phyloP scores from a whole-genome alignment of 2,888 invertebrate genomes.

The Physocephala rufipes region DNA sequence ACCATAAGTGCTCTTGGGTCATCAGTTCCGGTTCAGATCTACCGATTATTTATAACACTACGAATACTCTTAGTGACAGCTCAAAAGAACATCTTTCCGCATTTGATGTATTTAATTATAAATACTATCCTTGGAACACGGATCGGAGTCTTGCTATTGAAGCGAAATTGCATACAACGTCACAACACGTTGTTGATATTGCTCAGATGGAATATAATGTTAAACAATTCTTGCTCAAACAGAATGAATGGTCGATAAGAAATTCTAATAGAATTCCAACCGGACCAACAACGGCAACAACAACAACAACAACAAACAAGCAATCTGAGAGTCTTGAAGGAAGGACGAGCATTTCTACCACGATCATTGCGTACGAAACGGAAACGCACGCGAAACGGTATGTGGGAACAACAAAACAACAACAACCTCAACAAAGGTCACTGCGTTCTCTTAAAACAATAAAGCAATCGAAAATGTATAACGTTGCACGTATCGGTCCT shows the following conservation, averaged over 20 bases:
- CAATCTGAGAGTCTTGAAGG: not conserved
- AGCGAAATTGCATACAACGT: constrained; percentile 59
- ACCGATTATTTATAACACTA: constrained; percentile 54
- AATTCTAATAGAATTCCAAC: constrained; percentile 46
- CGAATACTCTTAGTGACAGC: constrained; percentile 22
- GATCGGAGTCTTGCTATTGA: constrained; percentile 58
- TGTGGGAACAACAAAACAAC: constrained; percentile 9
- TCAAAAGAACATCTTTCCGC: constrained; percentile 56
- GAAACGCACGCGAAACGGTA: too few relatives aligned
- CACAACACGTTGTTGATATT: constrained; percentile 69
- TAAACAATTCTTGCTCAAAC: constrained; percentile 76
- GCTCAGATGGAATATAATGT: constrained; percentile 81
- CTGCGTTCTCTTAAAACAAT: constrained; percentile 37
- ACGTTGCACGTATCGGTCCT: constrained; percentile 50
- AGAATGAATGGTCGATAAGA: constrained; percentile 66
- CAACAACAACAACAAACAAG: not conserved
- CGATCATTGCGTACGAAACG: too few relatives aligned
- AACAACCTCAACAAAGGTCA: not conserved
- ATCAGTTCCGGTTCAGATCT: constrained; percentile 58
- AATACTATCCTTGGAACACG: constrained; percentile 61
- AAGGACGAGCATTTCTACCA: not conserved
- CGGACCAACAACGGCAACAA: constrained; percentile 7
- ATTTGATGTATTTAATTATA: constrained; percentile 63
- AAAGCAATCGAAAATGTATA: constrained; percentile 53
- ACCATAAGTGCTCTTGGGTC: constrained; percentile 57